Evolutionary conservation across 2,888 invertebrate genomes (phyloP).

Genomic region (Brachyptera putata): DNA sequence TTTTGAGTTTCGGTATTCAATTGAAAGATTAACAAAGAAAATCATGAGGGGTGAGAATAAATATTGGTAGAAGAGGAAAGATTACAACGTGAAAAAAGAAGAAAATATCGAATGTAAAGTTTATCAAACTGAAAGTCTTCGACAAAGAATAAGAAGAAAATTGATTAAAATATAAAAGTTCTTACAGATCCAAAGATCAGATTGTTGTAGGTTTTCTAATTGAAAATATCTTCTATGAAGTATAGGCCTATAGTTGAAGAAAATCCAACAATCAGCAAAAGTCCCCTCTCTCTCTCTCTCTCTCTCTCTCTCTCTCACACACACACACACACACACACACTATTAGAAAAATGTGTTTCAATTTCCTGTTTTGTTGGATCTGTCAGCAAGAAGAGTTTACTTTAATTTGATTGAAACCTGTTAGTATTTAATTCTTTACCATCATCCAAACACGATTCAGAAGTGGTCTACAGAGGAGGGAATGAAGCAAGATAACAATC

Average conservation of each 20-base stretch:
- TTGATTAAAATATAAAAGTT: slow-evolving; percentile 17
- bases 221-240: background rate
- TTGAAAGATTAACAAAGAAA: slow-evolving; percentile 11
- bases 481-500: background rate
- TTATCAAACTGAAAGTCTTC: slow-evolving; percentile 2
- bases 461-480: no score
- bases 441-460: no score
- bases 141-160: slow-evolving; percentile 6
- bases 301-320: no score
- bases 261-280: no score
- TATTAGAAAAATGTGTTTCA: slow-evolving; percentile 5
- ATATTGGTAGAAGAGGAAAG: slow-evolving; percentile 1
- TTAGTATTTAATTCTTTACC: no score
- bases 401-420: slow-evolving; percentile 6
- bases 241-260: no score
- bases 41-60: slow-evolving; percentile 10
- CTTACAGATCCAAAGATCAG: background rate
- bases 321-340: no score
- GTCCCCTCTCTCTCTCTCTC: no score
- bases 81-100: slow-evolving; percentile 7
- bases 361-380: slow-evolving; percentile 19
- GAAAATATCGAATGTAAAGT: background rate
- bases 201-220: slow-evolving; percentile 19
- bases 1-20: slow-evolving; percentile 3
- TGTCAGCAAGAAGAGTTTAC: no score